Percentiles rank a stretch among this genome's conserved stretches.
Evolutionary conservation across 2,797 vertebrate genomes (phyloP).

Genomic region (Anas acuta): DNA sequence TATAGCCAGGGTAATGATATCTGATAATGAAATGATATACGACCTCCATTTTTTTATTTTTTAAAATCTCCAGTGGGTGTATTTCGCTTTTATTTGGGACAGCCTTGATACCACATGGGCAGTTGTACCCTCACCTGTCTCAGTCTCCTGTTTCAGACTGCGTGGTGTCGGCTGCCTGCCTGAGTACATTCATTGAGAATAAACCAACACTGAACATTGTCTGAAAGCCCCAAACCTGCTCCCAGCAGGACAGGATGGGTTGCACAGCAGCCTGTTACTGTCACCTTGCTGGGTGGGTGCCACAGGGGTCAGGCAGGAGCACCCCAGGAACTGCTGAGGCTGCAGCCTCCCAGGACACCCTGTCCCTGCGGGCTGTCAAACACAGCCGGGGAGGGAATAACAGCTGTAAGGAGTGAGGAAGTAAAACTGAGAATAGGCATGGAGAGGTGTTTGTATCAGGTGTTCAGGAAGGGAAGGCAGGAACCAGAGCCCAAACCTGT

Average conservation of each 20-base stretch:
- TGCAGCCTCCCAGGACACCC: accelerated
- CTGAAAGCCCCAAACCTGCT: neutral
- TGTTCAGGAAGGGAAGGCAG: neutral
- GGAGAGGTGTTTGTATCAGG: neutral
- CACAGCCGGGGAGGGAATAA: neutral
- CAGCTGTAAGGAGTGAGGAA: neutral
- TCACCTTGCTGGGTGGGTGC: neutral
- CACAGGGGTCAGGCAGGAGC: neutral
- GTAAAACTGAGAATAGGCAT: neutral
- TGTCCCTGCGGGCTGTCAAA: neutral
- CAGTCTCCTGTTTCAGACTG: too few species aligned
- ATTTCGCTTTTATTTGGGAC: neutral
- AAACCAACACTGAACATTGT: neutral
- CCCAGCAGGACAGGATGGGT: too few species aligned
- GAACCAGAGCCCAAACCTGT: accelerated
- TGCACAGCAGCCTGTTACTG: neutral
- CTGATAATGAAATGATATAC: neutral
- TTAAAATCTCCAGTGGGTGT: too few species aligned
- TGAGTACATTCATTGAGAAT: neutral
- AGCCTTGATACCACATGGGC: accelerated
- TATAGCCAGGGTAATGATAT: too few species aligned
- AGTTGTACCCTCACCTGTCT: neutral
- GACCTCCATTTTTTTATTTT: neutral
- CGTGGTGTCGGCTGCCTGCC: too few species aligned
- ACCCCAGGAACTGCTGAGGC: too few species aligned